These are phyloP conservation scores for Aleadryas rufinucha DNA, from an alignment of 2,113 vertebrate genomes.

Conservation along the genomic window DNA sequence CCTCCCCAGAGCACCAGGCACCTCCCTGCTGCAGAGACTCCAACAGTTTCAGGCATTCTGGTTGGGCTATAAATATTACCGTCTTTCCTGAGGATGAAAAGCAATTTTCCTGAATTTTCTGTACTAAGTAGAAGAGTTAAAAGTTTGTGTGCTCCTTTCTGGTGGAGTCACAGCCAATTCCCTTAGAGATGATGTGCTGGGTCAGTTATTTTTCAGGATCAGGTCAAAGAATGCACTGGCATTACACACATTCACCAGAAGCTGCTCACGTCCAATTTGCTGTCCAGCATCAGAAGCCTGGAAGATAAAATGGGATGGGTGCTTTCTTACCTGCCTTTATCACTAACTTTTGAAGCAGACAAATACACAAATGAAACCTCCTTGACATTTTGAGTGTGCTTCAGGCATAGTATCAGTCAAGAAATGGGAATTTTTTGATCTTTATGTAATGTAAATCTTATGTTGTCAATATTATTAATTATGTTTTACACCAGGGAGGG, in stretches of 20 bases:
- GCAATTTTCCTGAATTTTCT: background rate
- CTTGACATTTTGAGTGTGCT: background rate
- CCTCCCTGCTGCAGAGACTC: accelerated
- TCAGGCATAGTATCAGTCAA: background rate
- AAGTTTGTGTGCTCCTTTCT: background rate
- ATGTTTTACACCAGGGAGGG: background rate
- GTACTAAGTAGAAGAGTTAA: background rate
- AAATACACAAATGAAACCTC: background rate
- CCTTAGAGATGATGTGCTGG: background rate
- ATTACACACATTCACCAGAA: background rate
- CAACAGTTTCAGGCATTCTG: background rate
- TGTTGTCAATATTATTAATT: background rate
- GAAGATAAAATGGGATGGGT: background rate
- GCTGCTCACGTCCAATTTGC: background rate
- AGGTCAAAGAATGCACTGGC: background rate
- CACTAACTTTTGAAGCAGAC: background rate
- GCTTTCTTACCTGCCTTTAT: background rate
- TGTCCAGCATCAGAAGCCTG: background rate
- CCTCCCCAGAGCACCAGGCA: background rate
- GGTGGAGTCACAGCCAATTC: background rate
- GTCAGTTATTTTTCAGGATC: background rate
- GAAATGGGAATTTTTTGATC: background rate
- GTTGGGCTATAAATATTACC: background rate
- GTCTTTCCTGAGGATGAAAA: background rate
- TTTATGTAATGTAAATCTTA: background rate